Evolutionary conservation across 2,888 invertebrate genomes (phyloP).

Genomic region (Luffia ferchaultella): DNA sequence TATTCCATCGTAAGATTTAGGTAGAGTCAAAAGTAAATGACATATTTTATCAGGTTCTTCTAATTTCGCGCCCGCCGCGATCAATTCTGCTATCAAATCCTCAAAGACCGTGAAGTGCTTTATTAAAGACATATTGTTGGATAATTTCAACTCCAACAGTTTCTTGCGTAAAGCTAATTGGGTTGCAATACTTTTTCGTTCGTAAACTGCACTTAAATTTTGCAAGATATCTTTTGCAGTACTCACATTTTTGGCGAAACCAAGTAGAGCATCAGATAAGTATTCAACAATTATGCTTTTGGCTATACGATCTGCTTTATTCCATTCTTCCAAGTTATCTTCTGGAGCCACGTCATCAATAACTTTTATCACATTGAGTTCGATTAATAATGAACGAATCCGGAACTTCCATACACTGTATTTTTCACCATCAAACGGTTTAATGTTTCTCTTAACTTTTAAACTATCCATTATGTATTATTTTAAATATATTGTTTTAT

Average conservation of each 20-base stretch:
- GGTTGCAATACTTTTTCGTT: not conserved
- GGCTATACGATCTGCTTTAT: not conserved
- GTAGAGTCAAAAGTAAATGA: slow-evolving; percentile 8
- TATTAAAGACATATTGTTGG: not conserved
- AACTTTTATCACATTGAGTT: not conserved
- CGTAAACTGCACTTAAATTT: not conserved
- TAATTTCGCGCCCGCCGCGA: slow-evolving; percentile 8
- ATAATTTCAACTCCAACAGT: not conserved
- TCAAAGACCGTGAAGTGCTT: not conserved
- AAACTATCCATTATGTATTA: not conserved
- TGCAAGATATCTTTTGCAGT: not conserved
- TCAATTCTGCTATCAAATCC: not conserved
- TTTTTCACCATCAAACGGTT: not conserved
- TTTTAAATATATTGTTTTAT: too few relatives aligned
- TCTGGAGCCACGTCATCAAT: not conserved
- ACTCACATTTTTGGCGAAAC: not conserved
- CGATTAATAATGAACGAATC: not conserved
- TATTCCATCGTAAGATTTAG: slow-evolving; percentile 26
- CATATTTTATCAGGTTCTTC: not conserved
- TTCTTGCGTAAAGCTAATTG: not conserved
- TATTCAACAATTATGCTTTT: slow-evolving; percentile 6
- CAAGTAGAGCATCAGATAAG: not conserved
- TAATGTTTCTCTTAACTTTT: not conserved
- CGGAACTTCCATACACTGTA: not conserved
- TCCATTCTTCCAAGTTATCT: not conserved